Evolutionary conservation across 2,113 vertebrate genomes (phyloP).

Genomic region (human): GRCh38 chr18:70564001-70564500

Average conservation of each 20-base stretch:
- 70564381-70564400: neutral
- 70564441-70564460: neutral
- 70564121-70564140: neutral
- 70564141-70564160: neutral
- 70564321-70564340: neutral
- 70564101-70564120: neutral
- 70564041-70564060: conserved; percentile 8
- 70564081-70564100: neutral
- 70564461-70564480: neutral
- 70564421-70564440: neutral
- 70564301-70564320: neutral
- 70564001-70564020: neutral
- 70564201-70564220: conserved; percentile 61
- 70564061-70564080: neutral
- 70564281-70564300: neutral
- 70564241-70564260: conserved; percentile 36
- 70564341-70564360: neutral
- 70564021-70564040: neutral
- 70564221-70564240: conserved; percentile 41
- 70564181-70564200: conserved; percentile 65
- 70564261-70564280: neutral
- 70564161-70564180: conserved; percentile 5
- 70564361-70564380: neutral
- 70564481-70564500: neutral
- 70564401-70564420: neutral